These are phyloP conservation scores for Hydrotaea diabolus DNA, from an alignment of 2,888 invertebrate species.

Conservation along the genomic window DNA sequence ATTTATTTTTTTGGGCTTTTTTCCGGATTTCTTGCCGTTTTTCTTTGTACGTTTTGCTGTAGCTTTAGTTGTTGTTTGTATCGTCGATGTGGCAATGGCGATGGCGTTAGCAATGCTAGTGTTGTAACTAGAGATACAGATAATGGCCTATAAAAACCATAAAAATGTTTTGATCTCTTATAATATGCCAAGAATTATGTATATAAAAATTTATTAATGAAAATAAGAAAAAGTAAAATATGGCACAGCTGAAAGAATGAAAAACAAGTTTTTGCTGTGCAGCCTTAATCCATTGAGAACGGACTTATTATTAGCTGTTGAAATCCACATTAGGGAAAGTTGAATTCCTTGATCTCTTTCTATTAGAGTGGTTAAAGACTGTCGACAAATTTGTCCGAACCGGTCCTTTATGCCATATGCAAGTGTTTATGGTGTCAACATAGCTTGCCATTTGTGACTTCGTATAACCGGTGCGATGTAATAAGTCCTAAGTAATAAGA, in stretches of 20 bases:
- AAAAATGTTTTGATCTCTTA: constrained; percentile 46
- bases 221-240: neutral
- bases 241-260: neutral
- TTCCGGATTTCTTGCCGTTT: neutral
- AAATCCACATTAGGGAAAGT: no score
- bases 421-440: no score
- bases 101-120: neutral
- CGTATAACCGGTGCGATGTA: no score
- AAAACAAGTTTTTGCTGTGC: neutral
- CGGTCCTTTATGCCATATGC: no score
- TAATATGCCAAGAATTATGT: constrained; percentile 41
- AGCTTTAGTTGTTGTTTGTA: neutral
- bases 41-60: neutral
- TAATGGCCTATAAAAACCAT: constrained; percentile 48
- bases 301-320: no score
- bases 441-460: no score
- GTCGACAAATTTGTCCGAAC: no score
- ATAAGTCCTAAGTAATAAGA: no score
- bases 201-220: constrained; percentile 43
- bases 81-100: neutral
- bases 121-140: constrained; percentile 8
- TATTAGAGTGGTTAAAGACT: no score
- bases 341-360: no score
- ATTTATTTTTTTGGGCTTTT: constrained; percentile 27
- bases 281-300: no score